Base-by-base conservation (phyloP, 92 coral and sea anemone genomes). In the Galaxea fascicularis region DNA sequence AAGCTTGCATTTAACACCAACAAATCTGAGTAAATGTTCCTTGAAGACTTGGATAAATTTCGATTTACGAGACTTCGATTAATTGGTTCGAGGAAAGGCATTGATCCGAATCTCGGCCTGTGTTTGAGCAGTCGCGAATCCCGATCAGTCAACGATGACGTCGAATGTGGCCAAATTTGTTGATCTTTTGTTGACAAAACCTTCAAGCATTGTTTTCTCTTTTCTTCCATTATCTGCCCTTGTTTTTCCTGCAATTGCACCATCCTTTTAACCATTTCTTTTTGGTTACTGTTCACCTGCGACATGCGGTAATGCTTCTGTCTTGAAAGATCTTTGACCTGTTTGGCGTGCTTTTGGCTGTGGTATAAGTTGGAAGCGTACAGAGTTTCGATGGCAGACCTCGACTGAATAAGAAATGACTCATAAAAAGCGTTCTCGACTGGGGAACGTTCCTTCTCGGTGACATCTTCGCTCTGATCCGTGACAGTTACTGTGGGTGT, bases 281-380 rank as follows among this genome's bases (percentile, higher is more conserved):
- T 94, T 28, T 94, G 98, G 56, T 87, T 90, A 67, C 83, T 94
- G 15, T 82, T 94, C 93, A 94, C 89, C 26, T 84, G 90, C 35
- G 87, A 85, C 83, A 94, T 74, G 56, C 56, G 72, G 63, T 92
- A 91, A 16, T 85, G 86, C 70, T 89, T 87, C 29, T 87, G 92
- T 27, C 95, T 65, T 27, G 92, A 93, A 12, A 96, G 82, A 69
- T 96, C 96, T 71, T 87, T 85, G 25, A 96, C 83, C 46, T 94
- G 92, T 65, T 94, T 96, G 16, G 93, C 90, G 82, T 96, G 96
- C 72, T 89, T 88, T 47, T 96, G 98, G 39, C 98, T 92, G 84
- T 94, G 90, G 85, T 94, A 95, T 49, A 95, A 91, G 78, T 95
- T 95, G 13, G 98, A 95, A 10, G 98, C 98, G 88, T 96, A 96